A percentile compares a stretch with the other conserved stretches of the same genome.
Evolutionary conservation across 2,888 invertebrate genomes (phyloP).

Genomic region (Amorpha juglandis): DNA sequence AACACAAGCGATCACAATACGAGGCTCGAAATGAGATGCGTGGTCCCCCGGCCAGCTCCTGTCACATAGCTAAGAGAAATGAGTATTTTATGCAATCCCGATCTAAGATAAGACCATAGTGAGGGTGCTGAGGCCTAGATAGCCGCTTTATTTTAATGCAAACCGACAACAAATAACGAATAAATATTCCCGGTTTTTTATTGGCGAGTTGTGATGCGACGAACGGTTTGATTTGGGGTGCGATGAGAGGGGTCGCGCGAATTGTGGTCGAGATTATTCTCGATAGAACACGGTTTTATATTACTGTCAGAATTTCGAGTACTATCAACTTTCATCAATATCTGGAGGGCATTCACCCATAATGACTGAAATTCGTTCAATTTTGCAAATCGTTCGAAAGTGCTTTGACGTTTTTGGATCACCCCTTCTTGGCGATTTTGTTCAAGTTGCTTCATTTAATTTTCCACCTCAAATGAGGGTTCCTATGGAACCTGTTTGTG

Average conservation of each 20-base stretch:
- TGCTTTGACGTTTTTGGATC: conserved; percentile 39
- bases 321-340: conserved; percentile 72
- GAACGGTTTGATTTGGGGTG: conserved; percentile 79
- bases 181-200: conserved; percentile 80
- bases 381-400: conserved; percentile 50
- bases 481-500: neutral
- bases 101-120: conserved; percentile 75
- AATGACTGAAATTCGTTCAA: conserved; percentile 33
- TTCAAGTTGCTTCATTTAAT: conserved; percentile 10
- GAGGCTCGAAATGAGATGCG: conserved; percentile 69
- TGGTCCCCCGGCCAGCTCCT: conserved; percentile 60
- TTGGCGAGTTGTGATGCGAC: conserved; percentile 75
- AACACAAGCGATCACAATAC: conserved; percentile 50
- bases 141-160: conserved; percentile 81
- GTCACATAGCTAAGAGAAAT: conserved; percentile 74
- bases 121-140: conserved; percentile 79
- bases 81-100: conserved; percentile 80
- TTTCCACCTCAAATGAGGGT: neutral
- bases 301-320: conserved; percentile 65
- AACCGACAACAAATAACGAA: conserved; percentile 83
- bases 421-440: conserved; percentile 11
- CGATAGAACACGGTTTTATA: conserved; percentile 70
- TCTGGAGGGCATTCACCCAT: conserved; percentile 58
- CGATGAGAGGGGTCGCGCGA: conserved; percentile 68
- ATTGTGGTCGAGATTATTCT: conserved; percentile 78